Evolutionary conservation across 2,113 vertebrate species (phyloP).

Genomic region (Heterotilapia buettikoferi): DNA sequence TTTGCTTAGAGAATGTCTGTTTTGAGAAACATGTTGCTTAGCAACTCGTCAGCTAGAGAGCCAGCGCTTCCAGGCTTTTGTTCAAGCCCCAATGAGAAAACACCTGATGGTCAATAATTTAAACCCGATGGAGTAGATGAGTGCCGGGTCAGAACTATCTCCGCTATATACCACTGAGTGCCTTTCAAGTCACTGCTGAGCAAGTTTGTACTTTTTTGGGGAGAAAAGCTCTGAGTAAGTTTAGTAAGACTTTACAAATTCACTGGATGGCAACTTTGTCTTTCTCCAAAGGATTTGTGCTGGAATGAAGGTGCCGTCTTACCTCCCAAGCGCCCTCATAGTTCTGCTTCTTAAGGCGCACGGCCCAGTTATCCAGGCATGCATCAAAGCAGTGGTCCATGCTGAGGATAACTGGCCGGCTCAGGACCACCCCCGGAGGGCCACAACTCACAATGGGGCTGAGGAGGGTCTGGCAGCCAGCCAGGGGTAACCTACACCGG

Average conservation of each 20-base stretch:
- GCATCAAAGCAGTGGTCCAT: slow-evolving; percentile 97
- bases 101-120: slow-evolving; percentile 55
- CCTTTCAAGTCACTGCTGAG: neutral
- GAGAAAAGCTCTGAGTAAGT: neutral
- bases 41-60: slow-evolving; percentile 48
- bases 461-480: slow-evolving; percentile 94
- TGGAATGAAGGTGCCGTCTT: slow-evolving; percentile 46
- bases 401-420: slow-evolving; percentile 90
- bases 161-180: neutral
- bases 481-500: slow-evolving; percentile 84
- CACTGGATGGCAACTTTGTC: slow-evolving; percentile 25
- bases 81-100: slow-evolving; percentile 41
- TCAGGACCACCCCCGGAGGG: slow-evolving; percentile 93
- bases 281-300: slow-evolving; percentile 20
- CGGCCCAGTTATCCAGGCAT: slow-evolving; percentile 91
- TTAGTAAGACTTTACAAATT: slow-evolving; percentile 29
- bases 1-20: slow-evolving; percentile 60
- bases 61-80: slow-evolving; percentile 27
- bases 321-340: slow-evolving; percentile 98
- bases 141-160: neutral
- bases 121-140: slow-evolving; percentile 32
- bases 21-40: slow-evolving; percentile 60
- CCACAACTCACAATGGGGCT: slow-evolving; percentile 97
- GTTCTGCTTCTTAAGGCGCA: slow-evolving; percentile 93
- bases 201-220: slow-evolving; percentile 10